phyloP scores from a whole-genome alignment of 1,140 invertebrate species.

The Procambarus clarkii region DNA sequence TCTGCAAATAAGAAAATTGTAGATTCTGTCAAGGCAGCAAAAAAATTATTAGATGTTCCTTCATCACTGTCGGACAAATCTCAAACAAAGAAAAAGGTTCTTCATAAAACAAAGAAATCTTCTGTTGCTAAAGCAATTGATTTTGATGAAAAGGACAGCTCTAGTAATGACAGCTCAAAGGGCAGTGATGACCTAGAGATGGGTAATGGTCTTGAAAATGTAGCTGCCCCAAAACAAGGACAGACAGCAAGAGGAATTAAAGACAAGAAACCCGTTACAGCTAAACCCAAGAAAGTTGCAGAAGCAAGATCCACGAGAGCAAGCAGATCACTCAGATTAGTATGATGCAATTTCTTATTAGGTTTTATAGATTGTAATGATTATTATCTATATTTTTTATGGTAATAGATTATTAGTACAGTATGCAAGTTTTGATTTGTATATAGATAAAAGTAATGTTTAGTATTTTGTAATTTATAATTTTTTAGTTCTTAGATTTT shows the following conservation, averaged over 20 bases:
- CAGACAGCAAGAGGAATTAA: neutral
- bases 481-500: neutral
- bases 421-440: neutral
- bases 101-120: neutral
- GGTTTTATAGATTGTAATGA: neutral
- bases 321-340: constrained; percentile 1
- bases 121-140: neutral
- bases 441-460: neutral
- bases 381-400: neutral
- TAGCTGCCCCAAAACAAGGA: neutral
- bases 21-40: neutral
- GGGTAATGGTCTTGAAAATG: neutral
- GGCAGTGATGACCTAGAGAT: constrained; percentile 18
- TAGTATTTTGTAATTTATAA: neutral
- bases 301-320: constrained; percentile 14
- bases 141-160: constrained; percentile 16
- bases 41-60: neutral
- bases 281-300: neutral
- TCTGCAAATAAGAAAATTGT: neutral
- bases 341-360: neutral
- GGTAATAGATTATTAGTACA: neutral
- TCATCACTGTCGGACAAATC: neutral
- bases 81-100: neutral
- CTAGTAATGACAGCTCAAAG: neutral
- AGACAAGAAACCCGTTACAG: neutral